Percentiles rank a stretch among this genome's conserved stretches.
phyloP scores from a whole-genome alignment of 2,113 vertebrate species.

The Pandion haliaetus region DNA sequence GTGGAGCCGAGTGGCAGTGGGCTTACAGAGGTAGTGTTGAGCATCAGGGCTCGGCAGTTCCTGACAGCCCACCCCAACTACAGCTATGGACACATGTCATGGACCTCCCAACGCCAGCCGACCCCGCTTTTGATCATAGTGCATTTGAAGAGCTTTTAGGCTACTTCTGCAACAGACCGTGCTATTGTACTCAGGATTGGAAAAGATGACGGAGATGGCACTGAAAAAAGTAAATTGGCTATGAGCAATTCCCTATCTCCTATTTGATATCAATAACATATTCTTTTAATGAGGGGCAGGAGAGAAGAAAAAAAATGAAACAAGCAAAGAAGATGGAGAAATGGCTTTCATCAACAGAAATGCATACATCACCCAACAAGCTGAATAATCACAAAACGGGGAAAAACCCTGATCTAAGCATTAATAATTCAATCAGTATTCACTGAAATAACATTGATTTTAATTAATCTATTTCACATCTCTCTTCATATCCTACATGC shows the following conservation, averaged over 20 bases:
- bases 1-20: not conserved
- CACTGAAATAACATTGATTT: conserved; percentile 72
- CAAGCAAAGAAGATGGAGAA: conserved; percentile 66
- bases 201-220: conserved; percentile 39
- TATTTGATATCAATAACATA: conserved; percentile 52
- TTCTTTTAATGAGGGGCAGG: conserved; percentile 37
- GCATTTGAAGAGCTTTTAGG: not conserved
- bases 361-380: conserved; percentile 54
- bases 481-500: conserved; percentile 41
- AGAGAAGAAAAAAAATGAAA: conserved; percentile 40
- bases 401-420: conserved; percentile 69
- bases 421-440: conserved; percentile 73
- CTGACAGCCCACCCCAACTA: not conserved
- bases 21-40: not conserved
- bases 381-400: conserved; percentile 69
- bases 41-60: not conserved
- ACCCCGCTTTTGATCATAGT: not conserved
- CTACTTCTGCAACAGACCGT: not conserved
- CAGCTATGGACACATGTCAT: not conserved
- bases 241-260: conserved; percentile 47
- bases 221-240: conserved; percentile 55
- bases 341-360: conserved; percentile 76
- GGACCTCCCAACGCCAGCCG: fast-evolving
- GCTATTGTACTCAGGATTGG: conserved; percentile 31
- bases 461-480: conserved; percentile 72